A percentile compares a stretch with the other conserved stretches of the same genome.
Evolutionary conservation across 2,888 invertebrate species (phyloP).

Genomic region (Limnephilus lunatus): DNA sequence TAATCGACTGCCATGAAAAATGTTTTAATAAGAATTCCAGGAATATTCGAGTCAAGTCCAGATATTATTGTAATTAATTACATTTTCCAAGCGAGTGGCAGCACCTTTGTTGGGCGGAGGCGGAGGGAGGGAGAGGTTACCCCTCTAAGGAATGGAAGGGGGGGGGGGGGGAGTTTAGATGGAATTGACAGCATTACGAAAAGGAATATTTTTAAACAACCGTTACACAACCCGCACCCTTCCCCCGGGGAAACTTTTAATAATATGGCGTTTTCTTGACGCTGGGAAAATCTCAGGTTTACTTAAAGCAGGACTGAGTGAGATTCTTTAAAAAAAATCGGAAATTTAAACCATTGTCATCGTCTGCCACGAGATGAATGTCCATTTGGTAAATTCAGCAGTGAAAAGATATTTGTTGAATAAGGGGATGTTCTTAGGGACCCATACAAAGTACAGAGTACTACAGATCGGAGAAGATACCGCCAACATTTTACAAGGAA

Average conservation of each 20-base stretch:
- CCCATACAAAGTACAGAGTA: background rate
- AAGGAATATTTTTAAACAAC: slow-evolving; percentile 35
- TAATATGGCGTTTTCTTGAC: slow-evolving; percentile 4
- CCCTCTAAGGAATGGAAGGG: background rate
- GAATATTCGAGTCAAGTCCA: slow-evolving; percentile 19
- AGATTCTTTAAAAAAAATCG: background rate
- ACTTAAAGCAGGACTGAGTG: background rate
- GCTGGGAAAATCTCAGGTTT: background rate
- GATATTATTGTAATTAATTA: slow-evolving; percentile 47
- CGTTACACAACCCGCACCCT: slow-evolving; percentile 4
- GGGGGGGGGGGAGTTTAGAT: background rate
- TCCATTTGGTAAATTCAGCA: background rate
- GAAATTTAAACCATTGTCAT: slow-evolving; percentile 14
- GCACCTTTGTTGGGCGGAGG: slow-evolving; percentile 12
- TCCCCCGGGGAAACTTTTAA: slow-evolving; percentile 29
- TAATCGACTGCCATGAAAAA: slow-evolving; percentile 42
- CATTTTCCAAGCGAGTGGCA: slow-evolving; percentile 36
- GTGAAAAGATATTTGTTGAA: background rate
- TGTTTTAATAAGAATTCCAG: slow-evolving; percentile 25
- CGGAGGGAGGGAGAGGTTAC: background rate
- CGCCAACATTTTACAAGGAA: too few species aligned
- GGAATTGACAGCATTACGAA: slow-evolving; percentile 39
- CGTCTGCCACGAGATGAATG: background rate
- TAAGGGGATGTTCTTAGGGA: background rate
- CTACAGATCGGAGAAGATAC: too few species aligned